Base-by-base conservation (phyloP, 1,140 invertebrate species). In the Harlomillsia oculata region DNA sequence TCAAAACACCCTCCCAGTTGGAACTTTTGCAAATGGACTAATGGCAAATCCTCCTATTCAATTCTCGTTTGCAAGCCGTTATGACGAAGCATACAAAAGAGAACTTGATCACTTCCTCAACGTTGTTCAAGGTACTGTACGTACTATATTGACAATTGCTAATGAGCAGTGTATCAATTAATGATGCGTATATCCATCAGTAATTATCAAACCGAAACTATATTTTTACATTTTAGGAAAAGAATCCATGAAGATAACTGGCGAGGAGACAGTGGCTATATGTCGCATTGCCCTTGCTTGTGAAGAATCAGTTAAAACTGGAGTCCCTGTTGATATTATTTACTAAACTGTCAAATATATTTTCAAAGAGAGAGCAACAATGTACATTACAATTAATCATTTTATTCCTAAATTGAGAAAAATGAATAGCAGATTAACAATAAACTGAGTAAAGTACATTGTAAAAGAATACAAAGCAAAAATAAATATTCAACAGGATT, bases 61-160 rank as follows among this genome's bases (percentile, higher is more conserved):
- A 69, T 81, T 76, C 59, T 81, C 76, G 1, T 84, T 82, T 65
- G 69, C 79, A 0, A 81, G 79, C 11, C 73, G 82, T 26, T 84
- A 78, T 66, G 69, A 69, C 52, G 68, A 75, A 26, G 78, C 77
- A 1, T 84, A 85, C 64, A 59, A 67, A 25, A 66, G 65, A 2
- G 82, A 83, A 64, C 70, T 84, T 60, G 76, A 82, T 18, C 80
- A 83, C 60, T 84, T 84, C 59, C 60, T 84, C 3, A 76, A 82
- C 66, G 69, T 82, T 41, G 66, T 80, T 2, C 68, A 77, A 72
- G 75, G 79, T 79, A n/a, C n/a, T n/a, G n/a, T n/a, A n/a, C n/a
- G n/a, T n/a, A n/a, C n/a, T n/a, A n/a, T n/a, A n/a, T n/a, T n/a
- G n/a, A n/a, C n/a, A n/a, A n/a, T n/a, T n/a, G n/a, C n/a, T n/a